Evolutionary conservation across 2,797 vertebrate genomes (phyloP).

Genomic region (Antrozous pallidus): DNA sequence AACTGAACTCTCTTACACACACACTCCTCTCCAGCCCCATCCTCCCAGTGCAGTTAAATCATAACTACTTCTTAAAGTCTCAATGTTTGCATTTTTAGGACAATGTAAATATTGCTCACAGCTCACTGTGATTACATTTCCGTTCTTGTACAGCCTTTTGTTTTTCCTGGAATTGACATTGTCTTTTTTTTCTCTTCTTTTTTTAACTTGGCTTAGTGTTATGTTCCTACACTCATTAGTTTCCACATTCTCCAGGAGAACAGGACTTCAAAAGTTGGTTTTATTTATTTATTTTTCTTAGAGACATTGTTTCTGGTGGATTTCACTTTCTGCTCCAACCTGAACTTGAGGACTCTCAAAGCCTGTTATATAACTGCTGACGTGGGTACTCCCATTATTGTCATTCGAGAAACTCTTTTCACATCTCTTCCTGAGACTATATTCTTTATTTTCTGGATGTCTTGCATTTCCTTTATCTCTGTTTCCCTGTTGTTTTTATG

Average conservation of each 20-base stretch:
- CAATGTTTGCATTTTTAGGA: neutral
- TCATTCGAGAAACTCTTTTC: neutral
- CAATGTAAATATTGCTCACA: neutral
- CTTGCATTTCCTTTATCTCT: neutral
- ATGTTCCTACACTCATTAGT: neutral
- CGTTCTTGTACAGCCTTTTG: neutral
- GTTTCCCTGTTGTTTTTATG: neutral
- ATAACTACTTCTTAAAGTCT: neutral
- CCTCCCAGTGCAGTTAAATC: neutral
- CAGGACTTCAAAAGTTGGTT: neutral
- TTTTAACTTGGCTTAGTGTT: neutral
- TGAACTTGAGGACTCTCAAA: neutral
- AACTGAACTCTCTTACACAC: neutral
- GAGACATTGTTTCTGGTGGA: neutral
- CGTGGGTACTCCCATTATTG: neutral
- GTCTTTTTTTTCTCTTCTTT: neutral
- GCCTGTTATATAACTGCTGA: neutral
- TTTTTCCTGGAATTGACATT: conserved; percentile 35
- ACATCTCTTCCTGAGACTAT: neutral
- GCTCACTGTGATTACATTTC: neutral
- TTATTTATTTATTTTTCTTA: neutral
- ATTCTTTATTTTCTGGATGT: neutral
- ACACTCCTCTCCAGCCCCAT: neutral
- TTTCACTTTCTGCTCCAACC: neutral
- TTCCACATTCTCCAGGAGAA: neutral